Percentiles rank a stretch among this genome's conserved stretches.
phyloP scores from a whole-genome alignment of 2,113 vertebrate genomes.

The Vireo altiloquus region DNA sequence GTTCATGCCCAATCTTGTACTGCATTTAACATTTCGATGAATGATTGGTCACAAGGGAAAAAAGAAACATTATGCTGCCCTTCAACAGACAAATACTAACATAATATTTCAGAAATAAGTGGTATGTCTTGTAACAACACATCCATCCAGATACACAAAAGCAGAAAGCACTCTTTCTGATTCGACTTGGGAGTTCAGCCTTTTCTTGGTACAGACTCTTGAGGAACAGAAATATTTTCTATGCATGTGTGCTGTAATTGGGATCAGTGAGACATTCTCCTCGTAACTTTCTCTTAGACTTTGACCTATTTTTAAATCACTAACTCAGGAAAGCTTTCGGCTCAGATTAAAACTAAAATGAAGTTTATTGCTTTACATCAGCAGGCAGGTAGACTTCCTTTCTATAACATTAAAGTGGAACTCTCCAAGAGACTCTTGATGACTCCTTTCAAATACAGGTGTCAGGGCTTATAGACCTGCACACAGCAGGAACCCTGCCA shows the following conservation, averaged over 20 bases:
- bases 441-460: not conserved
- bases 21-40: not conserved
- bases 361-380: not conserved
- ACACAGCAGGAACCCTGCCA: accelerated
- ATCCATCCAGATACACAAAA: not conserved
- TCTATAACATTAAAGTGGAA: not conserved
- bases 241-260: not conserved
- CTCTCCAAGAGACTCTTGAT: not conserved
- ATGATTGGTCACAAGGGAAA: not conserved
- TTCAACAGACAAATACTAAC: not conserved
- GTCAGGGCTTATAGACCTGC: not conserved
- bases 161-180: not conserved
- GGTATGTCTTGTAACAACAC: not conserved
- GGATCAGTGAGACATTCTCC: not conserved
- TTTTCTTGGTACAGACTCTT: not conserved
- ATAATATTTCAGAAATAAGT: not conserved
- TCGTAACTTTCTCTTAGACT: not conserved
- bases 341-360: not conserved
- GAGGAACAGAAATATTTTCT: not conserved
- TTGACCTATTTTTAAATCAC: not conserved
- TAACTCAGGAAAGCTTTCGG: not conserved
- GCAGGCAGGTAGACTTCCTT: not conserved
- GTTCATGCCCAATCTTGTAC: slow-evolving; percentile 25
- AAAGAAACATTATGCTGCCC: not conserved
- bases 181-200: not conserved